A percentile compares a stretch with the other conserved stretches of the same genome.
phyloP scores from a whole-genome alignment of 2,888 invertebrate species.

The Thymelicus sylvestris region DNA sequence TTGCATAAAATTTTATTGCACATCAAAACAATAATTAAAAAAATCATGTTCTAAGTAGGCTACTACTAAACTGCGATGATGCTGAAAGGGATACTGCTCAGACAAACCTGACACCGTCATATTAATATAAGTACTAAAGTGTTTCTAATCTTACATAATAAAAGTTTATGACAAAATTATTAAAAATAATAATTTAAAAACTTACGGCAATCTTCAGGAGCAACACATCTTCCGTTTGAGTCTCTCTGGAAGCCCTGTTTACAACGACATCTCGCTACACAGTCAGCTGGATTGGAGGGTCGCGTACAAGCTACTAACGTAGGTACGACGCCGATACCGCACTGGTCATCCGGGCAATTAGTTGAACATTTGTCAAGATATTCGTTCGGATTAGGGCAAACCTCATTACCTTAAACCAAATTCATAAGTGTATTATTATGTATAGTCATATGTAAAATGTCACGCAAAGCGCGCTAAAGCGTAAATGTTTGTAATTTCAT shows the following conservation, averaged over 20 bases:
- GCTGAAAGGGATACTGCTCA: too few species aligned
- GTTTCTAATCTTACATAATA: too few species aligned
- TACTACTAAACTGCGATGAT: too few species aligned
- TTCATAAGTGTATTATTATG: neutral
- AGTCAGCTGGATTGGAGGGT: neutral
- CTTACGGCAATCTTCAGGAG: neutral
- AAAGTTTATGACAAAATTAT: too few species aligned
- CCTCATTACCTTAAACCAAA: neutral
- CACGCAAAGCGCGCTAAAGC: too few species aligned
- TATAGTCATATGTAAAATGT: too few species aligned
- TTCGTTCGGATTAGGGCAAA: neutral
- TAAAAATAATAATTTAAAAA: neutral
- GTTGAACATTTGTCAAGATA: neutral
- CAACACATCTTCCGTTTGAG: neutral
- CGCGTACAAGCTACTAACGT: neutral
- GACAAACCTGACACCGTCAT: too few species aligned
- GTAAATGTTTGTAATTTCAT: too few species aligned
- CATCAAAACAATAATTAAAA: too few species aligned
- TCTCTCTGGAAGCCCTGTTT: neutral
- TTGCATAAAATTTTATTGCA: constrained; percentile 2
- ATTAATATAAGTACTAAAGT: too few species aligned
- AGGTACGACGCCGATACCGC: neutral
- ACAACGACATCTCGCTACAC: neutral
- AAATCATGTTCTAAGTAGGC: too few species aligned
- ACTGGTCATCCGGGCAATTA: neutral